Conservation (phyloP, 1,140 invertebrate genomes). For the Triops longicaudatus region DNA sequence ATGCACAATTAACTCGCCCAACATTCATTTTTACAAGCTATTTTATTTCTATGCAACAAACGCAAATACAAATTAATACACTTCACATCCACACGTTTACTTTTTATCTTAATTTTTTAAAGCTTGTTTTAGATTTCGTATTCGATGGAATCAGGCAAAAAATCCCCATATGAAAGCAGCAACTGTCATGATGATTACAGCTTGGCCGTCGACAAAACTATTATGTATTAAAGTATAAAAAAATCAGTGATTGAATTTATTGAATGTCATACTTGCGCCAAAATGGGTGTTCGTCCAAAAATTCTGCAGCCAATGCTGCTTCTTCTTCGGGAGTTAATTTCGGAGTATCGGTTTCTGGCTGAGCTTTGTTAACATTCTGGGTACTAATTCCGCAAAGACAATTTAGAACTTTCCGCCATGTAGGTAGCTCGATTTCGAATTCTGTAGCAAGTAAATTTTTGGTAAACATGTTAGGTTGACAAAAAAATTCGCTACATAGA, state of each 20-base stretch:
- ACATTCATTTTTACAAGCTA: no score
- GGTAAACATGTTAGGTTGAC: not conserved
- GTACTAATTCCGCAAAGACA: conserved; percentile 29
- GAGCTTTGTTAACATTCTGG: conserved; percentile 24
- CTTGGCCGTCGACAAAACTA: conserved; percentile 35
- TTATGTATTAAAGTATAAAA: conserved; percentile 22
- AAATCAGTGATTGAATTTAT: conserved; percentile 15
- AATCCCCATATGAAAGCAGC: conserved; percentile 35
- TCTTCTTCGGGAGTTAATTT: conserved; percentile 34
- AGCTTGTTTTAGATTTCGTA: not conserved
- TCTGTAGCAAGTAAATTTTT: not conserved
- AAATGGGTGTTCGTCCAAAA: conserved; percentile 34
- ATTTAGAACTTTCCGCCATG: conserved; percentile 24
- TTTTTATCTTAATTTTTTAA: not conserved
- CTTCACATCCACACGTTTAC: not conserved
- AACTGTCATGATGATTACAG: conserved; percentile 34
- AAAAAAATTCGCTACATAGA: not conserved
- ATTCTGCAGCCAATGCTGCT: conserved; percentile 33
- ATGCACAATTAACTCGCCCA: no score
- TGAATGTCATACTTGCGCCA: conserved; percentile 32
- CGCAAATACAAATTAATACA: no score
- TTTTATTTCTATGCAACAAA: no score
- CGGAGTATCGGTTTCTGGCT: conserved; percentile 24
- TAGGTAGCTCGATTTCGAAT: conserved; percentile 17
- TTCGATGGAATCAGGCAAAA: conserved; percentile 32